A percentile compares a stretch with the other conserved stretches of the same genome.
Evolutionary conservation across 2,797 vertebrate genomes (phyloP).

Genomic region (Poeciliopsis paucimaculata): DNA sequence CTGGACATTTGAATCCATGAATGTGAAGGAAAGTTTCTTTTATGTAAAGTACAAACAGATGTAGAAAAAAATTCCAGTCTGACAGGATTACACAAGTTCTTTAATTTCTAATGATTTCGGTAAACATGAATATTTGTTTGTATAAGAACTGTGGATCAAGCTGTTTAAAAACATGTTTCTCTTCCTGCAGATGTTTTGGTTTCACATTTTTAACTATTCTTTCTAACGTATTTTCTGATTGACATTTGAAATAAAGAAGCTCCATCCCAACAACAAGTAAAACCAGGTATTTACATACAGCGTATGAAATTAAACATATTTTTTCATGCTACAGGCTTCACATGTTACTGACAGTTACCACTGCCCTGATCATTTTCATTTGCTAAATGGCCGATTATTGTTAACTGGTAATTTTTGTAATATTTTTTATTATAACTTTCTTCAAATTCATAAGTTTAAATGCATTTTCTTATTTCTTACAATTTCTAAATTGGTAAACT

Average conservation of each 20-base stretch:
- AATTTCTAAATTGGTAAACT: neutral
- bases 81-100: neutral
- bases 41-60: slow-evolving; percentile 20
- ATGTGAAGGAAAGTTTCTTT: neutral
- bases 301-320: neutral
- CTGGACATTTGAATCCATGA: slow-evolving; percentile 48
- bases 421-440: neutral
- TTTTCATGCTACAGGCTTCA: neutral
- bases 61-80: slow-evolving; percentile 12
- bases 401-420: neutral
- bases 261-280: neutral
- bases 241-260: neutral
- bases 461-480: neutral
- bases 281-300: neutral
- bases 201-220: neutral
- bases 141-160: neutral
- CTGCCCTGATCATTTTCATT: neutral
- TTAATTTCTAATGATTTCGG: neutral
- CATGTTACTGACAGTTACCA: neutral
- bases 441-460: neutral
- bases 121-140: neutral
- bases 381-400: neutral
- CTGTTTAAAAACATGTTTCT: neutral
- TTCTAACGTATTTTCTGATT: neutral
- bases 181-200: neutral